phyloP scores from a whole-genome alignment of 1,140 invertebrate species.

The Pseudomyrmex gracilis region DNA sequence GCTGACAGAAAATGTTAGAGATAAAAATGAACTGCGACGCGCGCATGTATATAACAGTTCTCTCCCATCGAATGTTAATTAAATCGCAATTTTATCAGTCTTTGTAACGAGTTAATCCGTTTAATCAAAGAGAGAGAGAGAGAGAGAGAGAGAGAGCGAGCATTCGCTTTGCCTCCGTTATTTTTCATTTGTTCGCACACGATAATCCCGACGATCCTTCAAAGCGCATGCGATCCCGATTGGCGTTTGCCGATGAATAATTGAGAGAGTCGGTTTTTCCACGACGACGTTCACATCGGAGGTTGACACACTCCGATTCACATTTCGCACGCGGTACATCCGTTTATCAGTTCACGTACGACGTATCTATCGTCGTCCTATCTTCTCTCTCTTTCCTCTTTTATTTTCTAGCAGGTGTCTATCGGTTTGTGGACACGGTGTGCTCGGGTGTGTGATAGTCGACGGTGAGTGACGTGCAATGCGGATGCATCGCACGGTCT shows the following conservation, averaged over 20 bases:
- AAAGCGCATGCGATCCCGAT: constrained; percentile 40
- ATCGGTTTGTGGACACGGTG: constrained; percentile 34
- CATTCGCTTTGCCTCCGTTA: neutral
- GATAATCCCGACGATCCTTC: constrained; percentile 12
- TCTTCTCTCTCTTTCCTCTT: neutral
- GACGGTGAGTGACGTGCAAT: constrained; percentile 49
- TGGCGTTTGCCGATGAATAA: constrained; percentile 53
- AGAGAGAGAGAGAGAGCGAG: too few species aligned
- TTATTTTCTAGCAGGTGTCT: constrained; percentile 1
- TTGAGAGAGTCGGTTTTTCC: constrained; percentile 24
- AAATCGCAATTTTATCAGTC: constrained; percentile 22
- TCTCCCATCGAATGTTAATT: constrained; percentile 3
- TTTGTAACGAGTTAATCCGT: constrained; percentile 6
- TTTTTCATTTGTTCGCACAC: constrained; percentile 6
- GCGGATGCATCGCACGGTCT: constrained; percentile 65
- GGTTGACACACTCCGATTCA: constrained; percentile 34
- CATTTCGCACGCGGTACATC: constrained; percentile 53
- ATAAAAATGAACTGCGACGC: constrained; percentile 15
- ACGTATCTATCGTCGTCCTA: constrained; percentile 34
- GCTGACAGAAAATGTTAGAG: neutral
- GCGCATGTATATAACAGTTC: neutral
- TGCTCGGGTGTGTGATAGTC: constrained; percentile 48
- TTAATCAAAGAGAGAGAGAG: too few species aligned
- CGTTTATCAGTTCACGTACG: constrained; percentile 26
- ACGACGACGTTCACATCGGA: neutral